Percentiles rank a stretch among this genome's conserved stretches.
Evolutionary conservation across 2,113 vertebrate species (phyloP).

Genomic region (Peromyscus leucopus): DNA sequence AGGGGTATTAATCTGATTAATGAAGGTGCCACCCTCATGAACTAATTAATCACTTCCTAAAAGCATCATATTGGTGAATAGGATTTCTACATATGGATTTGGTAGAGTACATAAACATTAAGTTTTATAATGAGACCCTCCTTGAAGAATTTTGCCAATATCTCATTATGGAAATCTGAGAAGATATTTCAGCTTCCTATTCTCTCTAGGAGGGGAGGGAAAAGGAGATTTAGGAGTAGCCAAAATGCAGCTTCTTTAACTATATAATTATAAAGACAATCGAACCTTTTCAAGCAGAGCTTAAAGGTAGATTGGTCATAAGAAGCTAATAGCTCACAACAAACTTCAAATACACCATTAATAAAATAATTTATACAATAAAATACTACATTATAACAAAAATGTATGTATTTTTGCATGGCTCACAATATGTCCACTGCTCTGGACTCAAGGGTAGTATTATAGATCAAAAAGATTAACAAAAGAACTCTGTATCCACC

Average conservation of each 20-base stretch:
- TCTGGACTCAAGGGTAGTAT: not conserved
- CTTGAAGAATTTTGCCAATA: not conserved
- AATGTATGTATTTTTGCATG: not conserved
- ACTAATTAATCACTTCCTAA: not conserved
- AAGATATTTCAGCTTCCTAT: not conserved
- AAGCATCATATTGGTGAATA: not conserved
- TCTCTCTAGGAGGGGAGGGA: not conserved
- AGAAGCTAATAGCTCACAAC: not conserved
- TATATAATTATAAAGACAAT: not conserved
- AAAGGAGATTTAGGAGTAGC: not conserved
- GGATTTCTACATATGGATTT: not conserved
- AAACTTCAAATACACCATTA: constrained; percentile 32
- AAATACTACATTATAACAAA: not conserved
- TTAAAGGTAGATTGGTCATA: not conserved
- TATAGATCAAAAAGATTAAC: not conserved
- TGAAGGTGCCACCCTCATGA: not conserved
- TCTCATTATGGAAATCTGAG: not conserved
- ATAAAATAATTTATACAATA: not conserved
- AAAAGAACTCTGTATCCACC: not conserved
- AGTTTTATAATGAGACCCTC: not conserved
- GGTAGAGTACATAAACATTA: not conserved
- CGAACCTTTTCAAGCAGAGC: not conserved
- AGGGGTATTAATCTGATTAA: not conserved
- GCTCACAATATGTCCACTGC: not conserved
- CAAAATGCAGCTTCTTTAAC: not conserved